A percentile compares a stretch with the other conserved stretches of the same genome.
phyloP scores from a whole-genome alignment of 2,797 vertebrate genomes.

The Triplophysa yarkandensis region DNA sequence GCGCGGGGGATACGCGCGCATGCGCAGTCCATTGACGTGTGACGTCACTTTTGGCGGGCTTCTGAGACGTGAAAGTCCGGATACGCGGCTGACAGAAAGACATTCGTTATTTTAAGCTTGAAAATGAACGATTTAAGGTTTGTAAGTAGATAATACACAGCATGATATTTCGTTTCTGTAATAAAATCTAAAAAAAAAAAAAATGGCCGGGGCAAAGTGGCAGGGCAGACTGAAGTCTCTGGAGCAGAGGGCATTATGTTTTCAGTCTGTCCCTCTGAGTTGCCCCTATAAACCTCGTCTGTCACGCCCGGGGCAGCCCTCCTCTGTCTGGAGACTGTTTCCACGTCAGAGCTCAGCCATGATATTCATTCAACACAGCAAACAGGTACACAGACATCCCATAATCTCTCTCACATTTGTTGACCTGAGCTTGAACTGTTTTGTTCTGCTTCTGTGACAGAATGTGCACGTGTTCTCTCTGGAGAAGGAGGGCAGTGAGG shows the following conservation, averaged over 20 bases:
- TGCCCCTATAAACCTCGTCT: constrained; percentile 83
- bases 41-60: too few species aligned
- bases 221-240: constrained; percentile 81
- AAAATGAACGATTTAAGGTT: too few species aligned
- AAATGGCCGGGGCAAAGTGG: constrained; percentile 78
- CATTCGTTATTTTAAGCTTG: too few species aligned
- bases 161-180: too few species aligned
- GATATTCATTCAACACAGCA: constrained; percentile 79
- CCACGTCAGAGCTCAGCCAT: constrained; percentile 84
- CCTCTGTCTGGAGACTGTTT: constrained; percentile 90
- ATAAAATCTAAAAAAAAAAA: too few species aligned
- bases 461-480: constrained; percentile 91
- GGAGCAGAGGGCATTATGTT: constrained; percentile 81
- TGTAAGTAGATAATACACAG: too few species aligned
- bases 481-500: constrained; percentile 75
- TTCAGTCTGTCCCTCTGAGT: constrained; percentile 80
- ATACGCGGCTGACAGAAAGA: too few species aligned
- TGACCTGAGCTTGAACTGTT: not conserved
- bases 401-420: not conserved
- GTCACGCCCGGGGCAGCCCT: constrained; percentile 80
- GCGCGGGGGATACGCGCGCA: too few species aligned
- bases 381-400: constrained; percentile 77
- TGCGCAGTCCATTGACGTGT: too few species aligned
- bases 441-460: constrained; percentile 65
- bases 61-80: too few species aligned